These are phyloP conservation scores for Porites lutea DNA, from an alignment of 64 coral and sea anemone species.

Conservation along the genomic window DNA sequence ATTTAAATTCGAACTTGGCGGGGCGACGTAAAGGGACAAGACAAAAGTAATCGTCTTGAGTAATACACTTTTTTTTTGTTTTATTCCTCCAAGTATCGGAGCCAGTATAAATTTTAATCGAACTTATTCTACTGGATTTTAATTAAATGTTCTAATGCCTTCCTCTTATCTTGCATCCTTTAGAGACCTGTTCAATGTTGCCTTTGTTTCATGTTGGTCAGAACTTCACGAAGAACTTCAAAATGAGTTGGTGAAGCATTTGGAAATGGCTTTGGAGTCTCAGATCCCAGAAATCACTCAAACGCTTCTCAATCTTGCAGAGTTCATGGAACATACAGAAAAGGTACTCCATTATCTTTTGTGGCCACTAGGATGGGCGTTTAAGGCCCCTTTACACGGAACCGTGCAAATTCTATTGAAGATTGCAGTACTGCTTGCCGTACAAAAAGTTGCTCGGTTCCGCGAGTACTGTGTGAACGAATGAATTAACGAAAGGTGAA, in stretches of 20 bases:
- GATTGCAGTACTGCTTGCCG: too few species aligned
- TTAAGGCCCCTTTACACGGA: too few species aligned
- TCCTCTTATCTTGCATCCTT: not conserved
- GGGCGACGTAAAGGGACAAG: too few species aligned
- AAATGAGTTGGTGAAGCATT: conserved; percentile 91
- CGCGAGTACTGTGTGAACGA: too few species aligned
- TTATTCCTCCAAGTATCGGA: not conserved
- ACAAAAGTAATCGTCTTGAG: not conserved
- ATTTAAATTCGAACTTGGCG: too few species aligned
- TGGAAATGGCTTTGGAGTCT: conserved; percentile 81
- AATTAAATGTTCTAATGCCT: not conserved
- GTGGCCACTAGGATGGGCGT: too few species aligned
- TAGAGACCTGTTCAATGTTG: conserved; percentile 96
- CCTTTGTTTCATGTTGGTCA: conserved; percentile 99
- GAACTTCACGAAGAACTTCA: conserved; percentile 96
- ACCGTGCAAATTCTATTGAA: too few species aligned
- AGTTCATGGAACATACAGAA: conserved; percentile 98
- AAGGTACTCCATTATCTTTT: conserved; percentile 46
- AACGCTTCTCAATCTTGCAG: conserved; percentile 89
- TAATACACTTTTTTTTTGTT: not conserved
- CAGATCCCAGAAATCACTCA: conserved; percentile 99
- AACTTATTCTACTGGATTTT: not conserved
- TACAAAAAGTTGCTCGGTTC: too few species aligned
- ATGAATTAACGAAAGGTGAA: too few species aligned
- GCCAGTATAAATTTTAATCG: too few species aligned